Evolutionary conservation across 2,888 invertebrate species (phyloP).

Genomic region (Sisyra terminalis): DNA sequence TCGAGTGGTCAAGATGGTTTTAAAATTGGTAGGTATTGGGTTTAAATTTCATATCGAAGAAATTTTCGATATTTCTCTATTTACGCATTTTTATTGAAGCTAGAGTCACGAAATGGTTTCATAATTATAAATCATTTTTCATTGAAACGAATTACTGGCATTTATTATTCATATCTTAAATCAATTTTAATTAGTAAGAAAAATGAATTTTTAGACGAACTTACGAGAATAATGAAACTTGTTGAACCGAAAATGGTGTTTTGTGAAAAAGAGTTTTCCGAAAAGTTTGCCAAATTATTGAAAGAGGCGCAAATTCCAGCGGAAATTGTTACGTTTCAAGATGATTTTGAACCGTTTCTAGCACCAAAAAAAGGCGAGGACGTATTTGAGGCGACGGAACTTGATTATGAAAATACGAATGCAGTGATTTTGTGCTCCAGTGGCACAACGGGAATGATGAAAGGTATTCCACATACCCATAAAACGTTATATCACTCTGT

Average conservation of each 20-base stretch:
- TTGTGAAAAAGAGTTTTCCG: neutral
- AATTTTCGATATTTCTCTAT: too few species aligned
- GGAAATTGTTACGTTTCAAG: neutral
- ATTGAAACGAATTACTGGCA: too few species aligned
- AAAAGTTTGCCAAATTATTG: neutral
- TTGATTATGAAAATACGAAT: neutral
- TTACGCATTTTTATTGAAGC: too few species aligned
- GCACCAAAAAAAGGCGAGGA: neutral
- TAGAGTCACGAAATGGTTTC: too few species aligned
- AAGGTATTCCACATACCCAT: slow-evolving; percentile 1
- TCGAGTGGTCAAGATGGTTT: too few species aligned
- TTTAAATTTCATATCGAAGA: too few species aligned
- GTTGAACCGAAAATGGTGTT: slow-evolving; percentile 1
- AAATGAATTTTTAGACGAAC: neutral
- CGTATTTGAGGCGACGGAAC: neutral
- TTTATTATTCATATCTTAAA: too few species aligned
- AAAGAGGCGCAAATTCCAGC: neutral
- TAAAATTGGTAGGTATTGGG: too few species aligned
- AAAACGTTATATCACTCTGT: slow-evolving; percentile 1
- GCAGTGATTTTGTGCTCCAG: slow-evolving; percentile 1
- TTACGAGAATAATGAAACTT: neutral
- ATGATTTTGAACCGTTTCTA: neutral
- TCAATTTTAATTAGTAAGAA: too few species aligned
- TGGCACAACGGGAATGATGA: slow-evolving; percentile 4
- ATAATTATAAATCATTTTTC: too few species aligned